phyloP scores from a whole-genome alignment of 1,140 invertebrate species.

The Pseudachorutes palmiensis region DNA sequence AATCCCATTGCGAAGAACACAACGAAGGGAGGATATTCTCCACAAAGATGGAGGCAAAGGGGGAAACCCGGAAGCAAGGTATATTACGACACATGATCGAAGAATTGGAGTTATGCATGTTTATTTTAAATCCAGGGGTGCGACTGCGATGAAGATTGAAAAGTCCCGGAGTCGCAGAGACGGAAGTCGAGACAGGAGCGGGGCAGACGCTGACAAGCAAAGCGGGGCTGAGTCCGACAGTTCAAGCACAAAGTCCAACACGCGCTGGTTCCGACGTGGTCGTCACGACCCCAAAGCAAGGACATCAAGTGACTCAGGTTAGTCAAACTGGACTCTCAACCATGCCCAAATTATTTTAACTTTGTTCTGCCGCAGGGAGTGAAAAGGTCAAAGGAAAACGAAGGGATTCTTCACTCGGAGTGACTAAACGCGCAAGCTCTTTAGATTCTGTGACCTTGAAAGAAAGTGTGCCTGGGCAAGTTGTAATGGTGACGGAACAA shows the following conservation, averaged over 20 bases:
- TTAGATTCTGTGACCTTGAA: conserved; percentile 32
- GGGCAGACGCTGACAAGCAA: conserved; percentile 29
- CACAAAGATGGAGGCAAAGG: conserved; percentile 62
- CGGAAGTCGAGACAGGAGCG: conserved; percentile 18
- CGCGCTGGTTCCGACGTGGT: conserved; percentile 35
- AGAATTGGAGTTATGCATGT: background rate
- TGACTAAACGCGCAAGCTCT: conserved; percentile 34
- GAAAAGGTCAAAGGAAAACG: conserved; percentile 28
- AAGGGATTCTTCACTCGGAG: conserved; percentile 18
- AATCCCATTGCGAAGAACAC: conserved; percentile 10
- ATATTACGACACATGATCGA: too few species aligned
- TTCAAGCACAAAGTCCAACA: conserved; percentile 33
- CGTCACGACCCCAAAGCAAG: conserved; percentile 21
- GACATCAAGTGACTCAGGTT: conserved; percentile 38
- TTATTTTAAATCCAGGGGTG: background rate
- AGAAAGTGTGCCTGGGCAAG: conserved; percentile 30
- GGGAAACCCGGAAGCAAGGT: conserved; percentile 40
- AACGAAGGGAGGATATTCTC: conserved; percentile 54
- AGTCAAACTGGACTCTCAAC: background rate
- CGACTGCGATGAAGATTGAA: background rate
- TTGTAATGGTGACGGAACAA: conserved; percentile 25
- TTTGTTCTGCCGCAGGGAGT: conserved; percentile 14
- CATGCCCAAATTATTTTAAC: background rate
- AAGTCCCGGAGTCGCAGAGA: conserved; percentile 11
- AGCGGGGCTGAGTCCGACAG: conserved; percentile 33